Evolutionary conservation across 2,797 vertebrate genomes (phyloP), one percentile per base, ranked within the genome.

Genomic region (Phalloptychus januarius): DNA sequence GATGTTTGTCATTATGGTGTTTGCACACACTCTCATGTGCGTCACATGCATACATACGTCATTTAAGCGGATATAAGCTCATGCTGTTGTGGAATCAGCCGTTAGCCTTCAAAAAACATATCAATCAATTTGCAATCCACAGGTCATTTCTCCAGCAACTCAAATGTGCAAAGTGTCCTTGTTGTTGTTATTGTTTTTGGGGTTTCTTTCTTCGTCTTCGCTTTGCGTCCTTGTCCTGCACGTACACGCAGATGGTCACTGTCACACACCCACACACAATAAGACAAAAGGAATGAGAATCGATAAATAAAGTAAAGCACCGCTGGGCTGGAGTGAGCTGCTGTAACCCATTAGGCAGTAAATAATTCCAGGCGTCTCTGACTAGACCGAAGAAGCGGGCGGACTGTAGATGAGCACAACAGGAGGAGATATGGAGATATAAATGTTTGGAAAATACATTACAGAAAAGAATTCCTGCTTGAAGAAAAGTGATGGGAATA

Each of bases 271-370:
- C 28, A 78, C 48, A 83, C 78, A 79, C 81, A 77, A 72, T 58
- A 86, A 91, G 72, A 91, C 83, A 89, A 90, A 90, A 83, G 77
- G 80, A 86, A 87, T 90, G 84, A 76, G 91, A 89, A 95, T 93
- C 90, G 63, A 94, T 93, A 92, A 92, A 91, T 93, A 90, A 94
- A 89, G 90, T 77, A 85, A 90, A 91, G 92, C 87, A 82, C 85
- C 4, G 7, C 67, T 75, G 84, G 83, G 83, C 78, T 87, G 86
- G 78, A 82, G 86, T 88, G 91, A 89, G 88, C 82, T 88, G 86
- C 88, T 94, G 88, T 81, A 81, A 84, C 85, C 91, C 91, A 92
- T 94, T 93, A 93, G 88, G 89, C 88, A 91, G 91, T 94, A 94
- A 94, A 95, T 94, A 90, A 93, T 93, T 88, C 83, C 86, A 88